A percentile compares a stretch with the other conserved stretches of the same genome.
Evolutionary conservation across 2,113 vertebrate species (phyloP).

Genomic region (Cebidichthys violaceus): DNA sequence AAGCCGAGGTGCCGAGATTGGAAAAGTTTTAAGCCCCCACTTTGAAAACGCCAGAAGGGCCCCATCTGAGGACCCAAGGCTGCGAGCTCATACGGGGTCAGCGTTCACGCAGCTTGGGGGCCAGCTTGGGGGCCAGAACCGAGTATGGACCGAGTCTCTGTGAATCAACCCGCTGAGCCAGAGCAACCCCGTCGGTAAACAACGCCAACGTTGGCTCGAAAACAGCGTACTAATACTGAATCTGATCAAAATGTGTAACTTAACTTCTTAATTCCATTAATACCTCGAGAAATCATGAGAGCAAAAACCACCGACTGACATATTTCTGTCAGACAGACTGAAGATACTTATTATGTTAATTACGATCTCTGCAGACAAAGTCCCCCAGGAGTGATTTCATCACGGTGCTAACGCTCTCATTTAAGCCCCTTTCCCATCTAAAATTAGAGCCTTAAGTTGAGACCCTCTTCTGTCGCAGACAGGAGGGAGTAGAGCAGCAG

Average conservation of each 20-base stretch:
- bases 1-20: background rate
- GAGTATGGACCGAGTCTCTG: too few relatives aligned
- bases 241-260: background rate
- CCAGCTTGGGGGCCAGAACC: background rate
- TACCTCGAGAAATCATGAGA: too few relatives aligned
- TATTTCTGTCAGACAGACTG: background rate
- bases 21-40: background rate
- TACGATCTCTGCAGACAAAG: background rate
- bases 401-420: constrained; percentile 2
- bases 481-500: background rate
- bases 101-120: background rate
- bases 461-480: constrained; percentile 19
- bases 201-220: too few relatives aligned
- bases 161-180: too few relatives aligned
- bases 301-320: background rate
- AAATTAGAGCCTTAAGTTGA: constrained; percentile 46
- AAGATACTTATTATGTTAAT: background rate
- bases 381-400: constrained; percentile 27
- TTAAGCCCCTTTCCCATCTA: constrained; percentile 47
- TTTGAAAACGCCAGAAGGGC: too few relatives aligned
- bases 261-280: background rate
- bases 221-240: background rate
- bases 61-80: too few relatives aligned
- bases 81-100: background rate
- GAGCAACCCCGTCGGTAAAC: too few relatives aligned